phyloP scores from a whole-genome alignment of 2,888 invertebrate species.

The Lypha dubia region DNA sequence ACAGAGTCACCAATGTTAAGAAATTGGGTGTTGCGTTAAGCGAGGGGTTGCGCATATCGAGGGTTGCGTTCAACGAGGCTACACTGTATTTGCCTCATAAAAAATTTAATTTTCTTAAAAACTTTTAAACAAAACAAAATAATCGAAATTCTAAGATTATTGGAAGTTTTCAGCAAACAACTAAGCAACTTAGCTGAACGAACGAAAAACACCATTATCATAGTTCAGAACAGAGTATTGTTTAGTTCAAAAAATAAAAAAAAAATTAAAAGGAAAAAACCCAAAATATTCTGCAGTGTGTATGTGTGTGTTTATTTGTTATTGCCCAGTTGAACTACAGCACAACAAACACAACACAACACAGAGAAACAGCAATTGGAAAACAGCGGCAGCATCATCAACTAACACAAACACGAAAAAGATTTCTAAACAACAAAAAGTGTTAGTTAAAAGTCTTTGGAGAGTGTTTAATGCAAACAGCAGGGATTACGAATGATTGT shows the following conservation, averaged over 20 bases:
- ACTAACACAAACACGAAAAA: constrained; percentile 7
- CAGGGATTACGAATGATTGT: constrained; percentile 58
- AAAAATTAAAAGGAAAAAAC: not conserved
- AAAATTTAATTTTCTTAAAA: constrained; percentile 45
- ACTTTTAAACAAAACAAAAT: constrained; percentile 11
- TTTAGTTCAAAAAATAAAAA: constrained; percentile 32
- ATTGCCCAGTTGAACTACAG: constrained; percentile 13
- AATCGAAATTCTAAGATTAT: constrained; percentile 25
- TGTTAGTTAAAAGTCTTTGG: constrained; percentile 62
- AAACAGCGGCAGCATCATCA: not conserved
- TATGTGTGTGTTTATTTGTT: not conserved
- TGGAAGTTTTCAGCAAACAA: constrained; percentile 16
- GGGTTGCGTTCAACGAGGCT: too few relatives aligned
- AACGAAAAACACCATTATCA: constrained; percentile 40
- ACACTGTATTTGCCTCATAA: too few relatives aligned
- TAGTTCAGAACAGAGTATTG: constrained; percentile 25
- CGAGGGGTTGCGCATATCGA: too few relatives aligned
- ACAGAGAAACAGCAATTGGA: not conserved
- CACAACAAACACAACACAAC: too few relatives aligned
- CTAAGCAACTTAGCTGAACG: not conserved
- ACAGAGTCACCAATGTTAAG: too few relatives aligned
- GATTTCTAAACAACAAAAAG: constrained; percentile 38
- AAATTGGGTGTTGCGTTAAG: too few relatives aligned
- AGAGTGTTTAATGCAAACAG: constrained; percentile 60
- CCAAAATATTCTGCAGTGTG: not conserved